Evolutionary conservation across 2,888 invertebrate species (phyloP).

Genomic region (Synergus gifuensis): DNA sequence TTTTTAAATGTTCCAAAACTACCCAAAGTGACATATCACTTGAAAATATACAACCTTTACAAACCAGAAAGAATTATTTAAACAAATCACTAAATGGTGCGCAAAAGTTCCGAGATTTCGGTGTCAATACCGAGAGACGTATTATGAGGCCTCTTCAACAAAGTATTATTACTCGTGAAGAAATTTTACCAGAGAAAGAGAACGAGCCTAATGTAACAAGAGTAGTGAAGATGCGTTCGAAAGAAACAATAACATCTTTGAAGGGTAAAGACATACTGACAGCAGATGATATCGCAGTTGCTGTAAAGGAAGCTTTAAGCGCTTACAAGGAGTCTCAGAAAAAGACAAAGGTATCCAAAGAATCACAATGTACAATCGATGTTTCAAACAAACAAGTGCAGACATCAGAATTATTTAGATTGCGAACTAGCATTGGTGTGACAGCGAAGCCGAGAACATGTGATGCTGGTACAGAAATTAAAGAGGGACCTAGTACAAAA

Average conservation of each 20-base stretch:
- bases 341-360: conserved; percentile 58
- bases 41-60: conserved; percentile 25
- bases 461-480: conserved; percentile 75
- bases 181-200: conserved; percentile 52
- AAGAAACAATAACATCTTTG: conserved; percentile 68
- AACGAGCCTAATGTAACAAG: conserved; percentile 57
- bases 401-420: conserved; percentile 65
- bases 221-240: conserved; percentile 54
- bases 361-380: conserved; percentile 62
- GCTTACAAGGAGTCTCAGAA: conserved; percentile 61
- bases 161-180: conserved; percentile 45
- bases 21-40: conserved; percentile 47
- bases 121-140: conserved; percentile 61
- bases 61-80: conserved; percentile 26
- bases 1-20: conserved; percentile 50
- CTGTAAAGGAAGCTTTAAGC: conserved; percentile 67
- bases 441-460: conserved; percentile 72
- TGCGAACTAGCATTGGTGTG: conserved; percentile 72
- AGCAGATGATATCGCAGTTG: conserved; percentile 63
- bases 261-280: conserved; percentile 72
- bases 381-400: conserved; percentile 63
- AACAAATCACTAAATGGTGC: conserved; percentile 49
- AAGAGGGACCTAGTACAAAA: conserved; percentile 76
- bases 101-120: conserved; percentile 58
- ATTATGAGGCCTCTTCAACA: conserved; percentile 49